Conservation (phyloP, 2,888 invertebrate species). For the Odontocolon sp. region DNA sequence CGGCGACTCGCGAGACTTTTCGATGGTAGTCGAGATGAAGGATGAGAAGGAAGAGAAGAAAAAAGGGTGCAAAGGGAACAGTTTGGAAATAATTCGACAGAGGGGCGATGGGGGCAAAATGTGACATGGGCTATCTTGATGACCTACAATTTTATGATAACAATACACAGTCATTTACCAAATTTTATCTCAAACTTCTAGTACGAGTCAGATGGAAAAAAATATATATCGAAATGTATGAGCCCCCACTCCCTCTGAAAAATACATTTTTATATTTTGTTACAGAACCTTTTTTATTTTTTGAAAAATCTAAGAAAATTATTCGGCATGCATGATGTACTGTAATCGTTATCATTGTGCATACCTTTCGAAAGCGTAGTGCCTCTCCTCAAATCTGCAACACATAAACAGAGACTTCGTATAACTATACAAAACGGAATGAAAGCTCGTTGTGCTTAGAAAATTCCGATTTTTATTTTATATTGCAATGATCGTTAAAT, state of each 20-base stretch:
- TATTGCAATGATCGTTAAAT: background rate
- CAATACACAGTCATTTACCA: no score
- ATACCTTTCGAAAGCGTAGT: conserved; percentile 81
- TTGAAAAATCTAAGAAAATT: conserved; percentile 31
- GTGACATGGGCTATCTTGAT: no score
- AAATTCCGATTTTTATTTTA: conserved; percentile 27
- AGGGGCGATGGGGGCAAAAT: no score
- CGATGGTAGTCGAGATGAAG: conserved; percentile 39
- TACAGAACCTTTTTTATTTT: no score
- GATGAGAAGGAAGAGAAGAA: conserved; percentile 43
- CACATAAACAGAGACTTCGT: conserved; percentile 71
- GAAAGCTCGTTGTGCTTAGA: conserved; percentile 26
- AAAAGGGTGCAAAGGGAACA: background rate
- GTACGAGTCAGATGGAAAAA: no score
- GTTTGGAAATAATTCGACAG: background rate
- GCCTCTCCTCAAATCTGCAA: conserved; percentile 81
- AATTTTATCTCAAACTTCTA: no score
- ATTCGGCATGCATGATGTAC: conserved; percentile 53
- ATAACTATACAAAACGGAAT: conserved; percentile 48
- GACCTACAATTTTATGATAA: no score
- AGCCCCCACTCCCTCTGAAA: no score
- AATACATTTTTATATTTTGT: no score
- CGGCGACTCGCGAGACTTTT: conserved; percentile 7
- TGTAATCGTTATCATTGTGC: conserved; percentile 57
- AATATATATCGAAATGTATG: no score